A percentile compares a stretch with the other conserved stretches of the same genome.
Evolutionary conservation across 1,140 invertebrate genomes (phyloP).

Genomic region (Pristionchus pacificus): DNA sequence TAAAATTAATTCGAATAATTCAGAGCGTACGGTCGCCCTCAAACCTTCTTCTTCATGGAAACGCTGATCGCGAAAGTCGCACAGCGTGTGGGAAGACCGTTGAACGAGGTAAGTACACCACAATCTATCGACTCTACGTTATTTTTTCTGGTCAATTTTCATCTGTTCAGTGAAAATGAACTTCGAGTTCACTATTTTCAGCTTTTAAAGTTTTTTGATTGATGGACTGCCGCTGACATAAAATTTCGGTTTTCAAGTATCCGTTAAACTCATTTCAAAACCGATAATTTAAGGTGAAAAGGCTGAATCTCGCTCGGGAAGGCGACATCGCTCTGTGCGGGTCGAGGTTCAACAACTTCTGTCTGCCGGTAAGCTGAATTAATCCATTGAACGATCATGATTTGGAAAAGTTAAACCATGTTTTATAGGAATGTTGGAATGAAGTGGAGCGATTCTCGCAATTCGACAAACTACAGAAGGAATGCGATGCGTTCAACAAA

Average conservation of each 20-base stretch:
- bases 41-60: slow-evolving; percentile 57
- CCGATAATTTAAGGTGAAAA: slow-evolving; percentile 10
- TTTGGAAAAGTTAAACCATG: no score
- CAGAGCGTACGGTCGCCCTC: slow-evolving; percentile 60
- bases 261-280: no score
- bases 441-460: slow-evolving; percentile 72
- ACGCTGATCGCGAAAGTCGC: slow-evolving; percentile 55
- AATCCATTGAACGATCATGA: no score
- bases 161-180: no score
- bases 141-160: no score
- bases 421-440: slow-evolving; percentile 74
- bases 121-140: no score
- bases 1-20: slow-evolving; percentile 6
- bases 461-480: slow-evolving; percentile 65
- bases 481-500: slow-evolving; percentile 72
- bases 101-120: slow-evolving; percentile 27
- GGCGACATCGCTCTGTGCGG: slow-evolving; percentile 9
- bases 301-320: slow-evolving; percentile 27
- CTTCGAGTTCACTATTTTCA: no score
- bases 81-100: slow-evolving; percentile 34
- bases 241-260: not conserved
- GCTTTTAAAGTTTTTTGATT: no score
- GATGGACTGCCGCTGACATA: not conserved
- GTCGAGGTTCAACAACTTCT: slow-evolving; percentile 70
- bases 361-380: slow-evolving; percentile 58